Evolutionary conservation across 2,113 vertebrate genomes (phyloP).

Genomic region (Apteryx mantelli): DNA sequence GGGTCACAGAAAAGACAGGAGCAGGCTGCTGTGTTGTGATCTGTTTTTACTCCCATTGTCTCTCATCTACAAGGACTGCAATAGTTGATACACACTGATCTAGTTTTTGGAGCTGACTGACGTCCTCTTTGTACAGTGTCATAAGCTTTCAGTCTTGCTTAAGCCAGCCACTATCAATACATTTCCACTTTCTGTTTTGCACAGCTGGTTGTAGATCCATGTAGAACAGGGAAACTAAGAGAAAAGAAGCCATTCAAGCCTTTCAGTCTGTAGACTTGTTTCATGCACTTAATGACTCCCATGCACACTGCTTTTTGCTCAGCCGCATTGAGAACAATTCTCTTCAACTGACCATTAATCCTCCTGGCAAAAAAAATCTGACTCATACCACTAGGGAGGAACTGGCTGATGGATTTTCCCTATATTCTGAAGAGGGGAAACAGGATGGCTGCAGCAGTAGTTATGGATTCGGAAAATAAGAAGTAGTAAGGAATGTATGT

Average conservation of each 20-base stretch:
- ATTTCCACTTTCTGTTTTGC: not conserved
- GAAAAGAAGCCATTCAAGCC: not conserved
- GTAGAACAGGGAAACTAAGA: not conserved
- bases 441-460: not conserved
- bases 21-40: not conserved
- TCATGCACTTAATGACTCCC: not conserved
- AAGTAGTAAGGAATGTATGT: constrained; percentile 5
- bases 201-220: not conserved
- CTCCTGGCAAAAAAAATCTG: not conserved
- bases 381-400: not conserved
- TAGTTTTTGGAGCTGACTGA: not conserved
- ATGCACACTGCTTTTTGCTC: not conserved
- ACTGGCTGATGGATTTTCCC: not conserved
- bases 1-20: not conserved
- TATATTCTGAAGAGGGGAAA: not conserved
- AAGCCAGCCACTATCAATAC: not conserved
- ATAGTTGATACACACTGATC: not conserved
- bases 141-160: not conserved
- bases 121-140: not conserved
- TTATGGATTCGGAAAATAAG: not conserved
- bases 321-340: not conserved
- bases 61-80: not conserved
- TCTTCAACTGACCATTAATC: not conserved
- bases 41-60: not conserved
- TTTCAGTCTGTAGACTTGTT: not conserved